These are phyloP conservation scores for Brotula barbata DNA, from an alignment of 2,797 vertebrate species.

Conservation along the genomic window DNA sequence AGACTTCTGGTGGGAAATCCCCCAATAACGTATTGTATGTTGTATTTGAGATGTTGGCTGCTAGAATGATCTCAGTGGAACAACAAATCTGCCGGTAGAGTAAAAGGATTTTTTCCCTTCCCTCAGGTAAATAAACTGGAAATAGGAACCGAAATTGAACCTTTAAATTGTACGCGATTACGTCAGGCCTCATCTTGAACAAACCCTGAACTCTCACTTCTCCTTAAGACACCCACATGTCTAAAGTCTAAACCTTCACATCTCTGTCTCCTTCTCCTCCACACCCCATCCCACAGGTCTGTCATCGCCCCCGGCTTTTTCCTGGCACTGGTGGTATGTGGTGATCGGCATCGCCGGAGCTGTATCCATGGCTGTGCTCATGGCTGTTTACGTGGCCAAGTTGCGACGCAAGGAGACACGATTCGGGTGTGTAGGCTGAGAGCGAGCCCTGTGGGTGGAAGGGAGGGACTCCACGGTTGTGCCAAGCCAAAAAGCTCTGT, in stretches of 20 bases:
- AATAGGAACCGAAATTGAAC: not conserved
- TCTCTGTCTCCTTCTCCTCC: conserved; percentile 21
- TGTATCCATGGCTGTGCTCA: conserved; percentile 78
- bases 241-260: conserved; percentile 17
- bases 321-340: conserved; percentile 94
- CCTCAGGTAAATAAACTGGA: not conserved
- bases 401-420: conserved; percentile 87
- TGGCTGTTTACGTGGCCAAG: conserved; percentile 84
- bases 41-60: too few relatives aligned
- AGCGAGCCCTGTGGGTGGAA: conserved; percentile 26
- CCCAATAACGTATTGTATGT: too few relatives aligned
- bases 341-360: conserved; percentile 83
- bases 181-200: not conserved
- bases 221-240: not conserved
- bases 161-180: not conserved
- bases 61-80: too few relatives aligned
- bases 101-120: not conserved
- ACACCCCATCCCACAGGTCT: conserved; percentile 51
- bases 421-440: conserved; percentile 82
- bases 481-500: conserved; percentile 42
- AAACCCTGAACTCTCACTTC: not conserved
- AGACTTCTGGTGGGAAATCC: too few relatives aligned
- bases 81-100: too few relatives aligned
- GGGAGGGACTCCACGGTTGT: conserved; percentile 31
- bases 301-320: conserved; percentile 70